phyloP scores from a whole-genome alignment of 2,797 vertebrate genomes.

The Macropodus opercularis region DNA sequence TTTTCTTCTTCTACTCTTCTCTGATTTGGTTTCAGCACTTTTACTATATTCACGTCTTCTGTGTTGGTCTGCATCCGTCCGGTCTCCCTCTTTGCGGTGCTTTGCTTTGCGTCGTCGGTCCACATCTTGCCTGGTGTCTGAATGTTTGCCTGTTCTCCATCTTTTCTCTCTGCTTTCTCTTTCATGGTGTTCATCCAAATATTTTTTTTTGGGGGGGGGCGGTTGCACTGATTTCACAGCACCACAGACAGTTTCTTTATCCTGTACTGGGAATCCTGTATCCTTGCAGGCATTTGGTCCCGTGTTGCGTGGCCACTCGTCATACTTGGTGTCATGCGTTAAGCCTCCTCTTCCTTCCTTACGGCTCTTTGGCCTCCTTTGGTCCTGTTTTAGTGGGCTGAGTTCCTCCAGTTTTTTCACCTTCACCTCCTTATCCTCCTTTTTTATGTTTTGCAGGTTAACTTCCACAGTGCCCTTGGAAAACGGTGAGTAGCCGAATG shows the following conservation, averaged over 20 bases:
- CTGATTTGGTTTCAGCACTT: conserved; percentile 80
- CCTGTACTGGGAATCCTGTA: conserved; percentile 80
- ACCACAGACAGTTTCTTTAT: conserved; percentile 82
- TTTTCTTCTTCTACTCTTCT: conserved; percentile 87
- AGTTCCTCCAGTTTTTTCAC: conserved; percentile 32
- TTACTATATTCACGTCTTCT: conserved; percentile 66
- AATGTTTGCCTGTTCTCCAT: conserved; percentile 79
- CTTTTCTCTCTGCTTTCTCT: conserved; percentile 81
- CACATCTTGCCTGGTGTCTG: conserved; percentile 77
- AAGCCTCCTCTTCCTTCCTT: conserved; percentile 75
- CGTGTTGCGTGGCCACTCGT: conserved; percentile 58
- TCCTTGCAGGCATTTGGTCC: conserved; percentile 78
- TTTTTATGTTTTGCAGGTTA: conserved; percentile 13
- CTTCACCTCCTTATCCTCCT: not conserved
- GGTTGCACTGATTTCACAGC: conserved; percentile 69
- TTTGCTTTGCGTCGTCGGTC: conserved; percentile 81
- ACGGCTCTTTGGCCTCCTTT: conserved; percentile 81
- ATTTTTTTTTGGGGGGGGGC: conserved; percentile 66
- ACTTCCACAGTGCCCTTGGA: conserved; percentile 69
- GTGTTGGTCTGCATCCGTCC: conserved; percentile 67
- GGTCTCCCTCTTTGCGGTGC: conserved; percentile 76
- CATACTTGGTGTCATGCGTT: conserved; percentile 81
- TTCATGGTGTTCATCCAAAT: conserved; percentile 84
- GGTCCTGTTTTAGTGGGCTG: conserved; percentile 81
- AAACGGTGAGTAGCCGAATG: conserved; percentile 57